phyloP scores from a whole-genome alignment of 2,797 vertebrate genomes.

The Halcyon chelicuti region DNA sequence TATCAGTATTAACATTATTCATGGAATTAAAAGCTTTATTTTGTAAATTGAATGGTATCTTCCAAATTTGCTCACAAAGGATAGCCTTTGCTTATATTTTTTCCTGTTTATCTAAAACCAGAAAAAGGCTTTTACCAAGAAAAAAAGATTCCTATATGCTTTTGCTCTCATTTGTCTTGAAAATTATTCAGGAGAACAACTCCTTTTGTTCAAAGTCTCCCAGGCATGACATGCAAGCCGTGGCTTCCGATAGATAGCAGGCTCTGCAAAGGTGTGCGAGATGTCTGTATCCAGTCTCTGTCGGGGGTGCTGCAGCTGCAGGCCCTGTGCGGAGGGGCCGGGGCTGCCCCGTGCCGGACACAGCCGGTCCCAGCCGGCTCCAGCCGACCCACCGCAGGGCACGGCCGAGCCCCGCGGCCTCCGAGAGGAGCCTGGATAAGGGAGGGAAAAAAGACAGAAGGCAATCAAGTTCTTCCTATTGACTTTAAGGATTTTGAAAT shows the following conservation, averaged over 20 bases:
- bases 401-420: background rate
- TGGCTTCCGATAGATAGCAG: background rate
- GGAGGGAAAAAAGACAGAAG: background rate
- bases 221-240: background rate
- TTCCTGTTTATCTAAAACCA: background rate
- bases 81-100: background rate
- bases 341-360: background rate
- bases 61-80: background rate
- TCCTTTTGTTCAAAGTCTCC: background rate
- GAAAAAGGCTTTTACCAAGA: background rate
- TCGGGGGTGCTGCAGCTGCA: background rate
- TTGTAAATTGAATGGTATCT: background rate
- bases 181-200: background rate
- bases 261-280: background rate
- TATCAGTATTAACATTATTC: background rate
- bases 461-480: background rate
- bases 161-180: background rate
- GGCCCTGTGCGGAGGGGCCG: background rate
- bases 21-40: background rate
- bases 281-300: background rate
- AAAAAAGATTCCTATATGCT: background rate
- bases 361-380: background rate
- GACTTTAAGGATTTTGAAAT: background rate
- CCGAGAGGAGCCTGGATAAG: background rate
- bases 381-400: background rate